Evolutionary conservation across 2,113 vertebrate genomes (phyloP).

Genomic region (Hippolais icterina): DNA sequence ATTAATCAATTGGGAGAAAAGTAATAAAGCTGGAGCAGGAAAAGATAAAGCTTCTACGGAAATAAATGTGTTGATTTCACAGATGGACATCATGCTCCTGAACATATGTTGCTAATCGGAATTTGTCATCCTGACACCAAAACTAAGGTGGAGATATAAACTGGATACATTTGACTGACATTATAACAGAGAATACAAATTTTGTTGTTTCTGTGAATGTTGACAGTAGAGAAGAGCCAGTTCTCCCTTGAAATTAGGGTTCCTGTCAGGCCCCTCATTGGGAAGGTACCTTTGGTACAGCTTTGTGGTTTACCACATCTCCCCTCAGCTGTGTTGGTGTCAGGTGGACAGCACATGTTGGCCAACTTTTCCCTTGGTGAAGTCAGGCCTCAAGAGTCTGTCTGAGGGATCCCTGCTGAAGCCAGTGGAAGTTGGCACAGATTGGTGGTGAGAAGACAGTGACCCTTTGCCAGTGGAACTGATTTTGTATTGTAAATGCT

Average conservation of each 20-base stretch:
- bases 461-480: neutral
- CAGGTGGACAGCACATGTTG: neutral
- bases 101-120: neutral
- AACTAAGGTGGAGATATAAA: fast-evolving
- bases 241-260: neutral
- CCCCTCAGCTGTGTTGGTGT: fast-evolving
- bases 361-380: neutral
- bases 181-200: fast-evolving
- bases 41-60: neutral
- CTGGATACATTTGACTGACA: neutral
- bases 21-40: neutral
- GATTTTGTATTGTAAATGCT: fast-evolving
- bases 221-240: neutral
- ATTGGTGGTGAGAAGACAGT: fast-evolving
- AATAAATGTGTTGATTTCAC: neutral
- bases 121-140: neutral
- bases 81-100: neutral
- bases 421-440: neutral
- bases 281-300: fast-evolving
- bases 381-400: neutral
- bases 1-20: neutral
- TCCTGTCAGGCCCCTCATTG: fast-evolving
- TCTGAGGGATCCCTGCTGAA: neutral
- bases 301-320: fast-evolving
- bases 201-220: neutral